Evolutionary conservation across 2,113 vertebrate genomes (phyloP).

Genomic region (Chauna torquata): DNA sequence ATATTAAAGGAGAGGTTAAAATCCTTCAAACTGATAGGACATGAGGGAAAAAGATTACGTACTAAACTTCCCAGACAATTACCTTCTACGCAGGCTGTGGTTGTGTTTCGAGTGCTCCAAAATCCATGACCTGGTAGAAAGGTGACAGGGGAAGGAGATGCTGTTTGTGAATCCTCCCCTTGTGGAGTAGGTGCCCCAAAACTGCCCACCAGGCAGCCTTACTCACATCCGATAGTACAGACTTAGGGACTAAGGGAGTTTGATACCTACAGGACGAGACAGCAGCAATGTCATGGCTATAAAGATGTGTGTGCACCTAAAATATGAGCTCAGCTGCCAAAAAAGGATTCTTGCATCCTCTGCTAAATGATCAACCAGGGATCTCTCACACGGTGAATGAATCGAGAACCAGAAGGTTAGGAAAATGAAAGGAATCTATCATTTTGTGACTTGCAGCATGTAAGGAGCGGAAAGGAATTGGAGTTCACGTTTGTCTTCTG

Average conservation of each 20-base stretch:
- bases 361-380: neutral
- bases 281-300: neutral
- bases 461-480: neutral
- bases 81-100: neutral
- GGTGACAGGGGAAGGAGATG: rapidly evolving
- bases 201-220: neutral
- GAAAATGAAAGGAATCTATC: neutral
- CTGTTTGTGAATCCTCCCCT: neutral
- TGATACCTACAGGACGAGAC: neutral
- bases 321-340: neutral
- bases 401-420: neutral
- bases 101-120: neutral
- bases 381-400: neutral
- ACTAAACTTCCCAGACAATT: neutral
- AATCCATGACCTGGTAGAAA: neutral
- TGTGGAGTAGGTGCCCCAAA: neutral
- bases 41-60: neutral
- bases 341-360: neutral
- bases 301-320: neutral
- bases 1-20: neutral
- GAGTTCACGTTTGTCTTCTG: conserved; percentile 1
- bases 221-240: neutral
- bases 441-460: neutral
- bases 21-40: neutral
- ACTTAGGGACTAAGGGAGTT: neutral